Conservation (phyloP, 2,113 vertebrate species). For the Oryctolagus cuniculus region mOryCun1.1 NC_091452.1:23146001-23146500, state of each 20-base stretch:
- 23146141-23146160: constrained; percentile 4
- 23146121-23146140: background rate
- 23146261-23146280: background rate
- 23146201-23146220: background rate
- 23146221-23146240: background rate
- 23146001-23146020: background rate
- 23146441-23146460: constrained; percentile 90
- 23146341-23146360: background rate
- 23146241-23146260: background rate
- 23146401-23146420: constrained; percentile 95
- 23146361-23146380: constrained; percentile 87
- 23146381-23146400: constrained; percentile 94
- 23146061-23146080: background rate
- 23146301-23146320: background rate
- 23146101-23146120: constrained; percentile 25
- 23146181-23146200: background rate
- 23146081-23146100: constrained; percentile 43
- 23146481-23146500: background rate
- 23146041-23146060: background rate
- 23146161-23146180: background rate
- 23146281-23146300: background rate
- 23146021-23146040: background rate
- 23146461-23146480: background rate
- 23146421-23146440: constrained; percentile 96
- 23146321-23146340: background rate